Evolutionary conservation across 2,888 invertebrate species (phyloP).

Genomic region (Cactoblastis cactorum): DNA sequence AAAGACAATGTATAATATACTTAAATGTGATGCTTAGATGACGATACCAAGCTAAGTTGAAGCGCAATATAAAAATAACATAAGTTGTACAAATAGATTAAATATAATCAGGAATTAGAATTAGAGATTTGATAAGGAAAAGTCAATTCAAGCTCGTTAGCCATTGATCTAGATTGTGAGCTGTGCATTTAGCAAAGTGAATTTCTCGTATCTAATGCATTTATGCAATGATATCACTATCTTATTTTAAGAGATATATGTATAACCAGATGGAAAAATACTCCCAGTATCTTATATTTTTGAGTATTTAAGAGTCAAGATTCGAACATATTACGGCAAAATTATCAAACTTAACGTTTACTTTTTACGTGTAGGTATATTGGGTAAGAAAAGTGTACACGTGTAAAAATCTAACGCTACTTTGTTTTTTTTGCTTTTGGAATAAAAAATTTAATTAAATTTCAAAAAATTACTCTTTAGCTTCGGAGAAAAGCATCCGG

Average conservation of each 20-base stretch:
- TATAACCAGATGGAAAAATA: not conserved
- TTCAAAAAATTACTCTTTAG: no score
- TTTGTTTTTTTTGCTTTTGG: no score
- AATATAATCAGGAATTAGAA: slow-evolving; percentile 2
- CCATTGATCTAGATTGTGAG: not conserved
- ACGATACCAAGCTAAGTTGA: slow-evolving; percentile 49
- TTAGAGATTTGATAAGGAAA: not conserved
- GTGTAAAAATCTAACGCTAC: no score
- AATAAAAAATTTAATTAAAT: no score
- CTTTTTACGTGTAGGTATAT: no score
- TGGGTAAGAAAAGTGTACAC: no score
- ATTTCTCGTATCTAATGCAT: not conserved
- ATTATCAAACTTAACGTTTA: no score
- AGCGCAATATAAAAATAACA: slow-evolving; percentile 24
- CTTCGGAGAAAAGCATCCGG: no score
- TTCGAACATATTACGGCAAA: no score
- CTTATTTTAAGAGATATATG: not conserved
- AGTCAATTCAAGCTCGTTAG: not conserved
- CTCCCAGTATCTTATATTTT: not conserved
- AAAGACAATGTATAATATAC: slow-evolving; percentile 51
- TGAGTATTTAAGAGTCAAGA: no score
- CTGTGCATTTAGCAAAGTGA: not conserved
- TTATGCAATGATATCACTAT: not conserved
- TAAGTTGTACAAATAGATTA: slow-evolving; percentile 16
- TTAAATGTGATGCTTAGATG: slow-evolving; percentile 40